Evolutionary conservation across 2,797 vertebrate genomes (phyloP).

Genomic region (Helarctos malayanus): DNA sequence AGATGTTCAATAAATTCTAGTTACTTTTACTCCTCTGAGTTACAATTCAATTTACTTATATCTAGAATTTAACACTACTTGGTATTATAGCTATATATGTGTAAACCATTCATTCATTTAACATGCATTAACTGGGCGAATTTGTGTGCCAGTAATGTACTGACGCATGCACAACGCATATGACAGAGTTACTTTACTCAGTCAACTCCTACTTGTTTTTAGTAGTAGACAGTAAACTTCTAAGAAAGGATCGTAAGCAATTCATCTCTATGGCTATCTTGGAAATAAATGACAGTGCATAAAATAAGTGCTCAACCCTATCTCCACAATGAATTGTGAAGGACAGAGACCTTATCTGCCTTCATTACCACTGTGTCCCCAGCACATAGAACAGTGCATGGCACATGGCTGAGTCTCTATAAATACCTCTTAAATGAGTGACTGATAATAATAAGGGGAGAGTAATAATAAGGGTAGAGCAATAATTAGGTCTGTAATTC

Average conservation of each 20-base stretch:
- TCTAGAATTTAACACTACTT: background rate
- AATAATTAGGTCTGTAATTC: background rate
- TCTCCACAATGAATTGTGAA: background rate
- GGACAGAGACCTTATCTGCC: background rate
- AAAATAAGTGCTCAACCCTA: background rate
- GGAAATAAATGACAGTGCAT: background rate
- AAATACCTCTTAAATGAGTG: background rate
- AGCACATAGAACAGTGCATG: background rate
- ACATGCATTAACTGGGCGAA: background rate
- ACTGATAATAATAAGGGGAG: background rate
- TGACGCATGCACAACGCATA: background rate
- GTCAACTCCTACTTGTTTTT: background rate
- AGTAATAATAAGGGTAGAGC: background rate
- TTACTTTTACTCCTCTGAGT: constrained; percentile 3
- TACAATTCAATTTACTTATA: background rate
- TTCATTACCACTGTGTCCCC: background rate
- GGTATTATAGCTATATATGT: background rate
- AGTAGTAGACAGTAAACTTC: background rate
- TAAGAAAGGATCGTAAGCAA: background rate
- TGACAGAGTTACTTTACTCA: background rate
- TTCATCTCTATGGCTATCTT: background rate
- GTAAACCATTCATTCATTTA: background rate
- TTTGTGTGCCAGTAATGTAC: background rate
- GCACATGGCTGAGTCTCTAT: background rate
- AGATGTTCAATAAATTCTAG: background rate